phyloP scores from a whole-genome alignment of 2,888 invertebrate species.

The Andrena haemorrhoa region DNA sequence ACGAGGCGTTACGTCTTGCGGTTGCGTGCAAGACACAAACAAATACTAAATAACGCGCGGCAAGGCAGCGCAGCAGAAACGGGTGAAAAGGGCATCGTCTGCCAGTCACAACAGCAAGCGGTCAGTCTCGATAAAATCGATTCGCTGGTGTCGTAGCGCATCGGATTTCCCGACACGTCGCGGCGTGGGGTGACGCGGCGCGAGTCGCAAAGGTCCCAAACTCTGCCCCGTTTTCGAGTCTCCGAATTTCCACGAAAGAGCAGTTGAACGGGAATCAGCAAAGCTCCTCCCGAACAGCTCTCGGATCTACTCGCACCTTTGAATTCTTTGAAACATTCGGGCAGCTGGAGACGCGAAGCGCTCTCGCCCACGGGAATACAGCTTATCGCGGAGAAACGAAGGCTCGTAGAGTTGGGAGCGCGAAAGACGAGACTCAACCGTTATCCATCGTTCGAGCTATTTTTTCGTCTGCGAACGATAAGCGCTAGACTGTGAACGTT shows the following conservation, averaged over 20 bases:
- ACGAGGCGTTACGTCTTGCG: slow-evolving; percentile 1
- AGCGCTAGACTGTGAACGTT: not conserved
- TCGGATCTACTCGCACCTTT: too few species aligned
- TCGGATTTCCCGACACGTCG: not conserved
- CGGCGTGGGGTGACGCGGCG: not conserved
- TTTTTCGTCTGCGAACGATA: slow-evolving; percentile 69
- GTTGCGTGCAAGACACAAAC: not conserved
- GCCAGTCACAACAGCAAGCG: slow-evolving; percentile 70
- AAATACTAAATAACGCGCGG: not conserved
- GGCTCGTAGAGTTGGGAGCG: not conserved
- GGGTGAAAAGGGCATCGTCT: slow-evolving; percentile 75
- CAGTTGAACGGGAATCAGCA: too few species aligned
- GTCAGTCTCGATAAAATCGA: slow-evolving; percentile 57
- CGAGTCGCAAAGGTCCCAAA: too few species aligned
- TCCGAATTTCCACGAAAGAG: not conserved
- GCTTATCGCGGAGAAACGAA: not conserved
- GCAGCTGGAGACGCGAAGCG: too few species aligned
- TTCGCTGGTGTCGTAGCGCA: not conserved
- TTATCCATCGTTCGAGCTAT: slow-evolving; percentile 52
- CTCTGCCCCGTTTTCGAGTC: not conserved
- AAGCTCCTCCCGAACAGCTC: too few species aligned
- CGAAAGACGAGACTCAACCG: not conserved
- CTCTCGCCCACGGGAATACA: too few species aligned
- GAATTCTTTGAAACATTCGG: too few species aligned
- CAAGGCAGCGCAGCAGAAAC: slow-evolving; percentile 1